Conservation (phyloP, 2,888 invertebrate genomes). For the Aquatica leii region DNA sequence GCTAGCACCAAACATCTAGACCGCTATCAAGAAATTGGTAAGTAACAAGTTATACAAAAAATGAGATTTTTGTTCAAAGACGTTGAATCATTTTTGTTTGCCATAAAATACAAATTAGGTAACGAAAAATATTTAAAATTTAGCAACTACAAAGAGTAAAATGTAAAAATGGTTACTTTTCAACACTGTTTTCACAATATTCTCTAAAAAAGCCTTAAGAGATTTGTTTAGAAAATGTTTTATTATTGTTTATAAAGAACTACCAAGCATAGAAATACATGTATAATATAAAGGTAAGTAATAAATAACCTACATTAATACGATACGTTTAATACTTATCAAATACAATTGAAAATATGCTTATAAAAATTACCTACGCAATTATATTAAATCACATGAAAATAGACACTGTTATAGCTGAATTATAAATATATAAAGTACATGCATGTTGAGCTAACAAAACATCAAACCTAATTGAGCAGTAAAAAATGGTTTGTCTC, state of each 20-base stretch:
- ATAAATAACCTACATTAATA: slow-evolving; percentile 33
- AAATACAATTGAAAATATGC: slow-evolving; percentile 17
- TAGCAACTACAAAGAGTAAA: too few relatives aligned
- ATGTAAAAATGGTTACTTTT: too few relatives aligned
- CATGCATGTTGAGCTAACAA: slow-evolving; percentile 9
- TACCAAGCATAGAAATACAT: slow-evolving; percentile 29
- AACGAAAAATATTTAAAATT: too few relatives aligned
- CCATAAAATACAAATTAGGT: too few relatives aligned
- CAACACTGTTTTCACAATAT: too few relatives aligned
- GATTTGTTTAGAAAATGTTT: slow-evolving; percentile 1
- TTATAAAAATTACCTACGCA: slow-evolving; percentile 25
- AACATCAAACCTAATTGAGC: slow-evolving; percentile 12
- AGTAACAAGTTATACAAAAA: too few relatives aligned
- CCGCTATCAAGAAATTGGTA: too few relatives aligned
- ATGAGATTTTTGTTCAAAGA: too few relatives aligned
- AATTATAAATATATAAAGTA: slow-evolving; percentile 1
- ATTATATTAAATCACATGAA: slow-evolving; percentile 30
- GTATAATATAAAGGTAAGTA: slow-evolving; percentile 26
- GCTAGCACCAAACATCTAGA: too few relatives aligned
- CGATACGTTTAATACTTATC: slow-evolving; percentile 28
- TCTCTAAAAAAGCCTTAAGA: too few relatives aligned
- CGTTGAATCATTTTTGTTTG: too few relatives aligned
- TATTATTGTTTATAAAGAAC: slow-evolving; percentile 20
- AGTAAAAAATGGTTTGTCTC: slow-evolving; percentile 9
- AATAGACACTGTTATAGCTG: slow-evolving; percentile 23